Evolutionary conservation across 35 echinoderm and acorn worm genomes (phyloP), one percentile per base, ranked within the genome.

Genomic region (Hemicentrotus pulcherrimus): DNA sequence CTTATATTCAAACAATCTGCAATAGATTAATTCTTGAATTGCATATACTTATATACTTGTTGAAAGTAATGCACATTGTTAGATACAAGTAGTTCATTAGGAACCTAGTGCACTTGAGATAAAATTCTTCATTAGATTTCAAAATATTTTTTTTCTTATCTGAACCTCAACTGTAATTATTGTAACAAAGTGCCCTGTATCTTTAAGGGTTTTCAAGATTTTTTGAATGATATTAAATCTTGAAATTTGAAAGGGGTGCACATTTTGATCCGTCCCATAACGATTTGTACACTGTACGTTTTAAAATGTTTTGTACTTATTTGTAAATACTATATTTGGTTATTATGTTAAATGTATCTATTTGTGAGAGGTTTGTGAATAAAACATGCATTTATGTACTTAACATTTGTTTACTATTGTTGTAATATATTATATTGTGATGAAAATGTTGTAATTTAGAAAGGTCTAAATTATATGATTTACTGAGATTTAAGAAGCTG

Each of bases 361-460:
- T 58, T 46, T 93, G 91, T 93, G 19, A 93, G 30, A 31, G 35
- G 22, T 93, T 93, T 93, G 91, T 93, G 91, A 93, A 93, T 93
- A 93, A 59, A 93, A 93, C 22, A 31, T 13, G 22, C 11, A 22
- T 58, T 93, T 58, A 58, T 48, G 91, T 93, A 93, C 46, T 58
- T 50, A 22, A 93, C 6, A 93, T 22, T n/a, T 4, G 88, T 90
- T 90, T n/a, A 35, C 3, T 41, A 16, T 33, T 90, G 45, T 47
- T 7, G 24, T 78, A 78, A 28, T 14, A 59, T 28, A 22, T 78
- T 15, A 28, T 78, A 19, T 55, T 55, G 61, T 71, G 65, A 78
- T 78, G 19, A 22, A 78, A 78, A 6, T 78, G 19, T 4, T 22
- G 65, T 28, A 30, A 78, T 71, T 65, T 22, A 24, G 16, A 78